These are phyloP conservation scores for Oncorhynchus nerka DNA, from an alignment of 2,113 vertebrate species.

Conservation along the genomic window DNA sequence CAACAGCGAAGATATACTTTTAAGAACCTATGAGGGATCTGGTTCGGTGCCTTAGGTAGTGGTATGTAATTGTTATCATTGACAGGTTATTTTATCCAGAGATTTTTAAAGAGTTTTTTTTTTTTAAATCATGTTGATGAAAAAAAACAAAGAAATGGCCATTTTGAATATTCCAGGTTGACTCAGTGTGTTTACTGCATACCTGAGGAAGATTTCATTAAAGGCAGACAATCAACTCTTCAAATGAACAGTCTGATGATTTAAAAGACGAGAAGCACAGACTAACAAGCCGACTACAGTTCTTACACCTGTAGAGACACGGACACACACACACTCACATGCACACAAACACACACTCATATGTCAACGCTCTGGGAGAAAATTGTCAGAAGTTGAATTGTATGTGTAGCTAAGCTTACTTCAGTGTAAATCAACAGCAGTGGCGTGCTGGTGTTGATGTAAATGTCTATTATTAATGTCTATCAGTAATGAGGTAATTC, in stretches of 20 bases:
- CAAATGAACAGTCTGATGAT: neutral
- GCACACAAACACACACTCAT: no score
- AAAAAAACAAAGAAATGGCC: conserved; percentile 8
- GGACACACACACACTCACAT: no score
- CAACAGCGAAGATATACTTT: conserved; percentile 31
- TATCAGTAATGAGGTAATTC: no score
- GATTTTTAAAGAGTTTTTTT: conserved; percentile 16
- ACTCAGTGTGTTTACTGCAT: conserved; percentile 4
- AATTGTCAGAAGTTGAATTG: no score
- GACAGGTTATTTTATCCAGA: conserved; percentile 14
- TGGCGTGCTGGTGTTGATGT: no score
- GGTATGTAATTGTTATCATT: conserved; percentile 24
- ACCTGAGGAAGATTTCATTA: conserved; percentile 3
- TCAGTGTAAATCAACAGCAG: no score
- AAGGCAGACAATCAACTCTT: conserved; percentile 10
- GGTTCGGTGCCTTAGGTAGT: conserved; percentile 29
- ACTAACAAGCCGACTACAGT: no score
- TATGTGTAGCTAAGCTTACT: no score
- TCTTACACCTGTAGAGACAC: no score
- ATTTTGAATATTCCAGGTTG: neutral
- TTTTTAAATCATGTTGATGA: neutral
- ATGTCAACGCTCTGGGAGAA: no score
- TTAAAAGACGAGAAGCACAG: neutral
- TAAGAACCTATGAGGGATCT: conserved; percentile 37
- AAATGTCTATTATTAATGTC: no score